Percentiles rank a stretch among this genome's conserved stretches.
Conservation (phyloP, 2,113 vertebrate species). For the Meriones unguiculatus region DNA sequence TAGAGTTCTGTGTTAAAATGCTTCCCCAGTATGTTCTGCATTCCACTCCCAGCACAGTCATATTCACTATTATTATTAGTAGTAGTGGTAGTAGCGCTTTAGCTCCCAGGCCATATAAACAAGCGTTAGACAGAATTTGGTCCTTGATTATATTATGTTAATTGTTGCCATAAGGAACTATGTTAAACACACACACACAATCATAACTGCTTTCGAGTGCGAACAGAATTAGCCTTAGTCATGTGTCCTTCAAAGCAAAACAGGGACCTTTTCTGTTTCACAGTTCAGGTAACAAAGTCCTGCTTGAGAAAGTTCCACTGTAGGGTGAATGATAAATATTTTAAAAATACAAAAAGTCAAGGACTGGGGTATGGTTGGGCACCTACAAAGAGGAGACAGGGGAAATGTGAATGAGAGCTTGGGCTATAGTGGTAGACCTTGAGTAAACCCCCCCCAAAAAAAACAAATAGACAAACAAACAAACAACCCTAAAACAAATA, state of each 20-base stretch:
- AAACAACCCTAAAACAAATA: background rate
- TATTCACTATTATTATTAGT: background rate
- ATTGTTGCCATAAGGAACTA: conserved; percentile 27
- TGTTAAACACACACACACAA: background rate
- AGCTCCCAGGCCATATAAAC: background rate
- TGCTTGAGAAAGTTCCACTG: background rate
- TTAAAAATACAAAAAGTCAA: background rate
- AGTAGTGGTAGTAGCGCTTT: background rate
- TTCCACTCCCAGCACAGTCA: background rate
- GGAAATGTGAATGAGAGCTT: background rate
- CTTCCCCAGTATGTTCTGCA: background rate
- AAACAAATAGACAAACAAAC: background rate
- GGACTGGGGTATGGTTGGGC: background rate
- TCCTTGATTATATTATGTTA: background rate
- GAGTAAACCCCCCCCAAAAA: background rate
- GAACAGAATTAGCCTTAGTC: background rate
- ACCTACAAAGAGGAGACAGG: background rate
- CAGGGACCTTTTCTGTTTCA: background rate
- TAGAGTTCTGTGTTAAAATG: background rate
- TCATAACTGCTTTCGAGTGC: background rate
- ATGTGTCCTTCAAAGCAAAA: conserved; percentile 25
- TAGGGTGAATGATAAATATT: conserved; percentile 15
- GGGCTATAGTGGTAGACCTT: background rate
- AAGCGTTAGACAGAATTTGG: background rate
- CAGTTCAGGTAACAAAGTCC: conserved; percentile 18